phyloP scores from a whole-genome alignment of 2,888 invertebrate genomes.

The Leptura quadrifasciata region DNA sequence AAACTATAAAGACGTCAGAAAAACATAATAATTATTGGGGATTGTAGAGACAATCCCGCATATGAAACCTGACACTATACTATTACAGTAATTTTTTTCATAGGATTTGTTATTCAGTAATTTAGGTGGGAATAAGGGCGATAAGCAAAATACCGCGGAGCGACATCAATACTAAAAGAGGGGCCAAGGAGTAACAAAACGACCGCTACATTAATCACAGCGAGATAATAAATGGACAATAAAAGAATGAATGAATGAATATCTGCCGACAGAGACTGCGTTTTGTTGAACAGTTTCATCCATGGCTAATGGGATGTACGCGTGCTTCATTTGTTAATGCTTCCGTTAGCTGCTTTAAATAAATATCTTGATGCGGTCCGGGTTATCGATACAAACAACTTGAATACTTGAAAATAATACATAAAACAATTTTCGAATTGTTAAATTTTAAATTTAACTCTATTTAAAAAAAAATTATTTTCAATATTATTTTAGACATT shows the following conservation, averaged over 20 bases:
- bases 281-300: slow-evolving; percentile 42
- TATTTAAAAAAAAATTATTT: too few species aligned
- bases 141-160: slow-evolving; percentile 12
- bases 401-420: too few species aligned
- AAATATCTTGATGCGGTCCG: not conserved
- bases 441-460: too few species aligned
- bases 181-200: slow-evolving; percentile 28
- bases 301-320: slow-evolving; percentile 47
- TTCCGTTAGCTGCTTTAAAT: slow-evolving; percentile 40
- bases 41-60: slow-evolving; percentile 23
- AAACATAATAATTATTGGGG: not conserved
- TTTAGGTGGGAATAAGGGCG: slow-evolving; percentile 32
- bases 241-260: slow-evolving; percentile 29
- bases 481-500: too few species aligned
- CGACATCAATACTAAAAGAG: slow-evolving; percentile 1
- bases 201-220: slow-evolving; percentile 34
- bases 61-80: slow-evolving; percentile 22
- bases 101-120: slow-evolving; percentile 14
- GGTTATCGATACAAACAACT: not conserved
- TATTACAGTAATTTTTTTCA: slow-evolving; percentile 15
- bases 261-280: slow-evolving; percentile 18
- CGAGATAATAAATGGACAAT: slow-evolving; percentile 34
- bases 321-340: slow-evolving; percentile 54
- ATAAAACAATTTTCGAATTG: too few species aligned
- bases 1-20: not conserved